These are phyloP conservation scores for Tryphoninae sp. DNA, from an alignment of 2,888 invertebrate genomes.

Conservation along the genomic window DNA sequence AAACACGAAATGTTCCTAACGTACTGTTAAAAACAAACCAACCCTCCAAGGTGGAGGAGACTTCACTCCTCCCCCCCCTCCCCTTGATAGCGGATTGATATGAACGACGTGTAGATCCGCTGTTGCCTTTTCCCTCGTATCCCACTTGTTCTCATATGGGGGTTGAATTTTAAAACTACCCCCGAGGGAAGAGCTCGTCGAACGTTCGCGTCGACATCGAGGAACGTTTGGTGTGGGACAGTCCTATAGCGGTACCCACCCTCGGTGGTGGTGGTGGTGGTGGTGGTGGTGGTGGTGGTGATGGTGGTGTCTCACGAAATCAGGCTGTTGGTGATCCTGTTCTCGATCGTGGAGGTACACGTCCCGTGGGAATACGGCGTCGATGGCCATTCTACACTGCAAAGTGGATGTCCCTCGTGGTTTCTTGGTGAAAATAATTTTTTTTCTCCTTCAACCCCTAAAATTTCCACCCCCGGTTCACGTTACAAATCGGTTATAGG, in stretches of 20 bases:
- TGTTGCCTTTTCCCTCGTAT: conserved; percentile 51
- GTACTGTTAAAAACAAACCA: conserved; percentile 31
- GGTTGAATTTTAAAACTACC: conserved; percentile 81
- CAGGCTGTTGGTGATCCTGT: conserved; percentile 78
- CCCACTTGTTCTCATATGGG: conserved; percentile 75
- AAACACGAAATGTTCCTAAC: background rate
- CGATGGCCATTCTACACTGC: conserved; percentile 61
- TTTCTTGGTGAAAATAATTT: conserved; percentile 27
- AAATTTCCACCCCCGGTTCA: conserved; percentile 1
- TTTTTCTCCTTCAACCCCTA: background rate
- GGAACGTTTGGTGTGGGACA: conserved; percentile 29
- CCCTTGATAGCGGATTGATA: conserved; percentile 74
- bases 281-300: conserved; percentile 32
- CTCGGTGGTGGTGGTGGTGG: conserved; percentile 25
- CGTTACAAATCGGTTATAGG: background rate
- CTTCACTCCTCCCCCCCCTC: background rate
- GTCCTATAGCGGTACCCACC: conserved; percentile 53
- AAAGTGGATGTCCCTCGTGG: conserved; percentile 59
- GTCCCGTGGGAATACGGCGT: conserved; percentile 72
- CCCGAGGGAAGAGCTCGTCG: conserved; percentile 72
- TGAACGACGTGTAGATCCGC: conserved; percentile 75
- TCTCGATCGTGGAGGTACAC: conserved; percentile 76
- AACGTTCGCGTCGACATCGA: conserved; percentile 58
- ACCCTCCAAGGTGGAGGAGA: conserved; percentile 9
- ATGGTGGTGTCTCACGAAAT: conserved; percentile 75